phyloP scores from a whole-genome alignment of 30 jellyfish, hydroid and myxozoan genomes.

The Catostylus mosaicus region DNA sequence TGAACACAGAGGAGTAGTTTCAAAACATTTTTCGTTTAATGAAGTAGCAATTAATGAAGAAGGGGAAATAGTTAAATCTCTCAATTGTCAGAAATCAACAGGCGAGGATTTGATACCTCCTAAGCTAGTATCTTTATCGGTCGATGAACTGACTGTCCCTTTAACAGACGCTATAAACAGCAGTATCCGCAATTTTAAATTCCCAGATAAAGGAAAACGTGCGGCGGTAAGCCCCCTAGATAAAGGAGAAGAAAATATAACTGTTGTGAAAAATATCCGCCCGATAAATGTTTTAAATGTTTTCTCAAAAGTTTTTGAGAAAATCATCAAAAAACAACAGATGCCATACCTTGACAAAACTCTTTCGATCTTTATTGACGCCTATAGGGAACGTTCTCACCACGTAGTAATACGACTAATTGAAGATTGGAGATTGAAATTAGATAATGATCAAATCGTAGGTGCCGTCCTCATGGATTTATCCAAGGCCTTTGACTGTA shows the following conservation, averaged over 20 bases:
- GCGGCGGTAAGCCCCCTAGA: conserved; percentile 16
- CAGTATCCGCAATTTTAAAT: not conserved
- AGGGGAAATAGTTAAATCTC: not conserved
- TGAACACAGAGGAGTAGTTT: not conserved
- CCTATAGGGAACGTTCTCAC: too few relatives aligned
- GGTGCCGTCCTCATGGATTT: too few relatives aligned
- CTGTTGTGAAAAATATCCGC: too few relatives aligned
- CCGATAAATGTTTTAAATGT: not conserved
- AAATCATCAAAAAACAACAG: conserved; percentile 1
- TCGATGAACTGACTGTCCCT: not conserved
- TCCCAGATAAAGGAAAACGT: not conserved
- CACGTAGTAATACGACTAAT: too few relatives aligned
- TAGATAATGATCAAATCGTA: too few relatives aligned
- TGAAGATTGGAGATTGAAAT: too few relatives aligned
- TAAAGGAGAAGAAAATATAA: not conserved
- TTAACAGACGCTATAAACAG: not conserved
- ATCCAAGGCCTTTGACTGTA: too few relatives aligned
- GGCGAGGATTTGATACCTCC: not conserved
- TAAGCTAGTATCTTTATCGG: not conserved
- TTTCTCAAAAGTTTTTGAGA: not conserved
- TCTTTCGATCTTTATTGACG: too few relatives aligned
- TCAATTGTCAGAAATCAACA: not conserved
- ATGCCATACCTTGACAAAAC: too few relatives aligned
- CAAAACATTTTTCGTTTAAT: not conserved
- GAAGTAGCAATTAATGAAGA: not conserved